Conservation (phyloP, 1,140 invertebrate genomes). For the Drosophila trapezifrons region DNA sequence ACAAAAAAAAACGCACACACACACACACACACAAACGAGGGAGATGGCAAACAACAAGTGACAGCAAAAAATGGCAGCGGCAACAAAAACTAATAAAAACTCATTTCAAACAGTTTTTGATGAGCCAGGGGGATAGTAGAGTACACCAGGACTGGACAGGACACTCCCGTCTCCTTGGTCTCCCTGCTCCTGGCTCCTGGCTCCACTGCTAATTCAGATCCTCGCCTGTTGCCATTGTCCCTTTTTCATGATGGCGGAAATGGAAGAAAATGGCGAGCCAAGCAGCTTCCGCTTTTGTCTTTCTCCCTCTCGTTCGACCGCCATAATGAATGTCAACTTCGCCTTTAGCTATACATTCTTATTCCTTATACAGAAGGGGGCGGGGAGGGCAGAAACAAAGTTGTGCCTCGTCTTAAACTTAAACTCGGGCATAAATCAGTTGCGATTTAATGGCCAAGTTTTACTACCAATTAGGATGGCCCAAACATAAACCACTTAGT, state of each 20-base stretch:
- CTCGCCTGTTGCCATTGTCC: slow-evolving; percentile 73
- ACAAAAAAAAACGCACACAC: slow-evolving; percentile 24
- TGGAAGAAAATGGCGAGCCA: slow-evolving; percentile 69
- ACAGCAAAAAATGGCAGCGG: slow-evolving; percentile 53
- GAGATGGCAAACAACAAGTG: slow-evolving; percentile 56
- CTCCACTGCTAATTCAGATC: slow-evolving; percentile 66
- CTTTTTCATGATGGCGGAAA: slow-evolving; percentile 36
- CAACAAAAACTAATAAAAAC: slow-evolving; percentile 77
- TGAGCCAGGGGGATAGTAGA: slow-evolving; percentile 45
- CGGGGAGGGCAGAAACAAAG: slow-evolving; percentile 3
- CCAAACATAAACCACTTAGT: slow-evolving; percentile 15
- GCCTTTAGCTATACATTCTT: slow-evolving; percentile 41
- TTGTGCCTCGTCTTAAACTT: slow-evolving; percentile 29
- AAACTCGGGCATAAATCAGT: slow-evolving; percentile 56
- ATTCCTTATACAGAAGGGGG: slow-evolving; percentile 3
- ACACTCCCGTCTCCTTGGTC: slow-evolving; percentile 13
- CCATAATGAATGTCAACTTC: slow-evolving; percentile 74
- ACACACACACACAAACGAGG: slow-evolving; percentile 1
- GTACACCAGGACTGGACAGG: slow-evolving; percentile 37
- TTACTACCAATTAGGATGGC: slow-evolving; percentile 53
- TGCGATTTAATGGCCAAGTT: slow-evolving; percentile 51
- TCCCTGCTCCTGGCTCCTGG: too few species aligned
- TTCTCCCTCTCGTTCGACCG: slow-evolving; percentile 11
- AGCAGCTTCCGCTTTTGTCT: slow-evolving; percentile 67
- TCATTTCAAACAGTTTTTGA: slow-evolving; percentile 76